Conservation (phyloP, 2,113 vertebrate species). For the Orthonyx spaldingii region DNA sequence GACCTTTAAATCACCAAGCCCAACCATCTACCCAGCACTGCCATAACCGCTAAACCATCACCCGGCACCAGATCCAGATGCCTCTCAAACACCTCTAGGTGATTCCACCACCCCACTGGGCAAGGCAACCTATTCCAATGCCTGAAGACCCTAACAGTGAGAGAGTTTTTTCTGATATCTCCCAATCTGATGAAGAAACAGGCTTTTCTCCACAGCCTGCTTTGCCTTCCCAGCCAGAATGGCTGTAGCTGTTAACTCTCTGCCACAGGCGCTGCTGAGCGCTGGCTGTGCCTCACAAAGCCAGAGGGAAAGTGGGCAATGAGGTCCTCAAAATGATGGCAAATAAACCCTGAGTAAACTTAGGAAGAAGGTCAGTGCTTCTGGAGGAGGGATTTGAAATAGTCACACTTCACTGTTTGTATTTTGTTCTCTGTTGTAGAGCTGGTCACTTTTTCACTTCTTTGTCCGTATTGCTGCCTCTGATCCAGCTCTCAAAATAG, state of each 20-base stretch:
- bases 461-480: not conserved
- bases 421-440: not conserved
- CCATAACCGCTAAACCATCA: not conserved
- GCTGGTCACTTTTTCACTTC: not conserved
- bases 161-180: not conserved
- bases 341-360: not conserved
- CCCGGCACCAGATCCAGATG: not conserved
- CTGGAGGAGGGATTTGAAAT: not conserved
- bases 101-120: not conserved
- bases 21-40: not conserved
- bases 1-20: not conserved
- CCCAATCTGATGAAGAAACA: not conserved
- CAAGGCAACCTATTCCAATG: too few relatives aligned
- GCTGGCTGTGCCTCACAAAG: not conserved
- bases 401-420: not conserved
- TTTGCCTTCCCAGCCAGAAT: not conserved
- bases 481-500: not conserved
- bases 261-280: rapidly evolving
- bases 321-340: not conserved
- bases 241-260: not conserved
- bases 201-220: not conserved
- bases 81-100: not conserved
- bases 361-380: not conserved
- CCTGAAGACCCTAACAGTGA: not conserved
- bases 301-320: not conserved